Evolutionary conservation across 2,888 invertebrate genomes (phyloP).

Genomic region (Halocaridina rubra): DNA sequence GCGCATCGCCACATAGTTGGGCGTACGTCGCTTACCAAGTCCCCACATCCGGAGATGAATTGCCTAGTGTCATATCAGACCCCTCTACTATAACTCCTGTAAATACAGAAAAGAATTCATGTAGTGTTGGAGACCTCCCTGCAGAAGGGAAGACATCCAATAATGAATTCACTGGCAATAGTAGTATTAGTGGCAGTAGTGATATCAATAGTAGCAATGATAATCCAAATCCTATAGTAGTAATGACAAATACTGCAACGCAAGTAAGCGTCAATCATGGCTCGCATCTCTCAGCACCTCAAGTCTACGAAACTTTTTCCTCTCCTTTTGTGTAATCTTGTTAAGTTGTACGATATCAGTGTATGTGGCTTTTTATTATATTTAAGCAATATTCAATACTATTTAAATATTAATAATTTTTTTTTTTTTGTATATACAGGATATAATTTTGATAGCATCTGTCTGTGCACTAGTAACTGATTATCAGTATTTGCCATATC

Average conservation of each 20-base stretch:
- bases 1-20: slow-evolving; percentile 35
- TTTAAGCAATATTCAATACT: no score
- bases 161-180: background rate
- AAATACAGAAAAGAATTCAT: slow-evolving; percentile 4
- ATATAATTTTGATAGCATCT: no score
- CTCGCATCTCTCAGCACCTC: background rate
- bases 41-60: slow-evolving; percentile 23
- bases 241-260: slow-evolving; percentile 23
- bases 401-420: no score
- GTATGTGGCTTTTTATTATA: no score
- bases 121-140: background rate
- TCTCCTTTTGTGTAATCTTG: background rate
- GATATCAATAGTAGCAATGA: background rate
- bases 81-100: slow-evolving; percentile 6
- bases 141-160: background rate
- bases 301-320: slow-evolving; percentile 10
- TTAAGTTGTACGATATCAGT: no score
- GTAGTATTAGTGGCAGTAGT: background rate
- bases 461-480: no score
- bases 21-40: slow-evolving; percentile 46
- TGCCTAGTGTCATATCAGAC: slow-evolving; percentile 28
- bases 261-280: slow-evolving; percentile 4
- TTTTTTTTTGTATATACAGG: no score
- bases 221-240: slow-evolving; percentile 7
- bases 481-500: no score